phyloP scores from a whole-genome alignment of 2,113 vertebrate genomes.

The Eulemur macaco region DNA sequence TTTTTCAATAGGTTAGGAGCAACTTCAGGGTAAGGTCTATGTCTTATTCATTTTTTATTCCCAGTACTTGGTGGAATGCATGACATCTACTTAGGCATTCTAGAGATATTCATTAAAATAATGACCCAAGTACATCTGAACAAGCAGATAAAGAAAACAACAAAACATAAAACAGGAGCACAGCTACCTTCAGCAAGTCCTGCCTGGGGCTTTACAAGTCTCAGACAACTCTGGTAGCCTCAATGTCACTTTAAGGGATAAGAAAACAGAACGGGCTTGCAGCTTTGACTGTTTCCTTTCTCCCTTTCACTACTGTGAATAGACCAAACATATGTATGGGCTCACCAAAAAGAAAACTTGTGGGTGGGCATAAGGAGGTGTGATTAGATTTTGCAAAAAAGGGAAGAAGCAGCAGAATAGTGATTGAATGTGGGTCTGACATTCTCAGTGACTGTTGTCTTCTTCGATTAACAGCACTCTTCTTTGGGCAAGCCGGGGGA shows the following conservation, averaged over 20 bases:
- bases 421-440: no score
- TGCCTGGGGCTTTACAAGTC: fast-evolving
- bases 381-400: background rate
- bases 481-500: background rate
- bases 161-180: background rate
- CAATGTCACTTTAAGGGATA: background rate
- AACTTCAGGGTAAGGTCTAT: background rate
- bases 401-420: background rate
- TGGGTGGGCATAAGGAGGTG: fast-evolving
- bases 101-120: slow-evolving; percentile 1
- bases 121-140: background rate
- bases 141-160: background rate
- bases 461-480: background rate
- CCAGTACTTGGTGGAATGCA: background rate
- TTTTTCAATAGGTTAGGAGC: background rate
- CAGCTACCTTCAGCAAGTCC: background rate
- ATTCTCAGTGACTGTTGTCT: background rate
- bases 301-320: background rate
- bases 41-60: background rate
- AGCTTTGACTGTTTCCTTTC: background rate
- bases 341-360: background rate
- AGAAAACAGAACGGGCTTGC: background rate
- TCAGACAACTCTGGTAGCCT: background rate
- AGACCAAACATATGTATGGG: background rate
- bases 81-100: background rate